Evolutionary conservation across 2,113 vertebrate genomes (phyloP), one percentile per base, ranked within the genome.

Genomic region (Eulemur macaco): DNA sequence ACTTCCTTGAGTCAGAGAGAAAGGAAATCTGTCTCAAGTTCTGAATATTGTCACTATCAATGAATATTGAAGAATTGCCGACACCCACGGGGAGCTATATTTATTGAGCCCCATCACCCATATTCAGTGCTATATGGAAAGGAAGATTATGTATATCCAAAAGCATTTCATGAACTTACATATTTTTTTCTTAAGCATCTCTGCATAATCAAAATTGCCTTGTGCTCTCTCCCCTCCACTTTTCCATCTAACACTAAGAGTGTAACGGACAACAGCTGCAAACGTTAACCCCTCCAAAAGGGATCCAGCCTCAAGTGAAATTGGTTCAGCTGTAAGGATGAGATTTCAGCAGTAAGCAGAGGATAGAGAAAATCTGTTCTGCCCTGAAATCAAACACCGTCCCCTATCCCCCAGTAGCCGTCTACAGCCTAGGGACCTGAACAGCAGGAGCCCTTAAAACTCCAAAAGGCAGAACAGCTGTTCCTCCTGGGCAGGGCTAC

Each of bases 41-140:
- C 95, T 97, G 93, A 97, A 96, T 97, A 97, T 96, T 96, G 54
- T 97, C 95, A 97, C 94, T 96, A 96, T 97, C 98, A 96, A 94
- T 97, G 97, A 98, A 98, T 97, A 98, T 92, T 98, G 96, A 98
- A 97, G 91, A 95, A 95, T 97, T 98, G 81, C 96, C 92, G 92
- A 96, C 97, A 98, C 95, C 97, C 97, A 98, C 96, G 80, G 34
- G 88, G 78, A 97, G 91, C 94, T 97, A 96, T 97, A 97, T 98
- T 97, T 97, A 97, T 91, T 80, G 34, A 95, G 45, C 21, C 86
- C 87, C 91, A 91, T 74, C 86, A 95, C 97, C 93, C 94, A 80
- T 89, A 89, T 91, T 96, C 93, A 66, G 52, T 68, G 93, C 39
- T 97, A 47, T 66, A 91, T 37, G 89, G 78, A 91, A 94, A 94